Evolutionary conservation across 1,140 invertebrate species (phyloP).

Genomic region (Metaphire vulgaris): DNA sequence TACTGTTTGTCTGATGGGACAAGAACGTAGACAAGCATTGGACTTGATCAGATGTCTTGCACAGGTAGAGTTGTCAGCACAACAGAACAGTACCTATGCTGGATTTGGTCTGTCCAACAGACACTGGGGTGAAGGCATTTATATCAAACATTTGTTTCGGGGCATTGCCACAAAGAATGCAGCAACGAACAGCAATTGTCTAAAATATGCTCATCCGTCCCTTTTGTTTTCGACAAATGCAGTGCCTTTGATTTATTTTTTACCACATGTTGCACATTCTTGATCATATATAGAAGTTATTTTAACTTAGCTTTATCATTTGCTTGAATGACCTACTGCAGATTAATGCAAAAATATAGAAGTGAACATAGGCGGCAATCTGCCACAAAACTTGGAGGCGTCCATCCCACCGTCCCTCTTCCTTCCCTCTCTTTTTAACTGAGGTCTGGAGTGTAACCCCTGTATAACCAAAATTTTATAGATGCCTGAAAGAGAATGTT

Average conservation of each 20-base stretch:
- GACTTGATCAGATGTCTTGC: slow-evolving; percentile 83
- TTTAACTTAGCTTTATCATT: too few species aligned
- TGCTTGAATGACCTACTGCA: too few species aligned
- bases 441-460: too few species aligned
- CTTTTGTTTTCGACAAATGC: background rate
- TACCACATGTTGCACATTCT: background rate
- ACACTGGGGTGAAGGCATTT: background rate
- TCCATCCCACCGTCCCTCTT: too few species aligned
- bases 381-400: too few species aligned
- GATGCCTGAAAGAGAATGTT: too few species aligned
- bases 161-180: background rate
- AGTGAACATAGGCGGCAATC: too few species aligned
- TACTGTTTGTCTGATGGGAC: slow-evolving; percentile 96
- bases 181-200: background rate
- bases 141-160: background rate
- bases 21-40: slow-evolving; percentile 90
- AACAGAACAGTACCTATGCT: slow-evolving; percentile 42
- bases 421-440: too few species aligned
- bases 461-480: too few species aligned
- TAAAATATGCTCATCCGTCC: background rate
- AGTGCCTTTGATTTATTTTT: background rate
- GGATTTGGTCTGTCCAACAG: slow-evolving; percentile 47
- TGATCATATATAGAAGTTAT: too few species aligned
- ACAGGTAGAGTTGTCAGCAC: slow-evolving; percentile 62
- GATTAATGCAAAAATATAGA: too few species aligned